Percentiles rank a stretch among this genome's conserved stretches.
phyloP scores from a whole-genome alignment of 2,797 vertebrate species.

The Synaphobranchus kaupii region DNA sequence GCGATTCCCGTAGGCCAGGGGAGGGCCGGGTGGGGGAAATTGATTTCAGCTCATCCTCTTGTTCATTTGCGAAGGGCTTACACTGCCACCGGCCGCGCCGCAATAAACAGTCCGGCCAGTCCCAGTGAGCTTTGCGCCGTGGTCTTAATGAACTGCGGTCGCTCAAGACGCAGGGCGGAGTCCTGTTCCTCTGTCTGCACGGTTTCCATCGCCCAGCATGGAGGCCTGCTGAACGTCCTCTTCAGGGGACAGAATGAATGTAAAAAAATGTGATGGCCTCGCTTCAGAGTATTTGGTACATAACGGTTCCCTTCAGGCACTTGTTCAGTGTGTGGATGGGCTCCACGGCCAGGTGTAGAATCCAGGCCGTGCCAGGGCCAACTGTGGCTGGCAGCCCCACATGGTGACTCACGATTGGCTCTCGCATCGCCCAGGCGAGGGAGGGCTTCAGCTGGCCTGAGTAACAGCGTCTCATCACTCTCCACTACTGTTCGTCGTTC shows the following conservation, averaged over 20 bases:
- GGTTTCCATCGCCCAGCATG: background rate
- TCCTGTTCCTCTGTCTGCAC: background rate
- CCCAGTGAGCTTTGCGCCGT: background rate
- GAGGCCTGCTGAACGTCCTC: background rate
- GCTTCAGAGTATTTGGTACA: background rate
- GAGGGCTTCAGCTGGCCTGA: background rate
- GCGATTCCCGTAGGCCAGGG: background rate
- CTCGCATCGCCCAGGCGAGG: background rate
- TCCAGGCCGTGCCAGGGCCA: background rate
- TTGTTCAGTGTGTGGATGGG: too few species aligned
- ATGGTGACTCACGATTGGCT: background rate
- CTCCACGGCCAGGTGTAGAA: background rate
- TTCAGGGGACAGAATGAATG: background rate
- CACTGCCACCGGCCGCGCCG: background rate
- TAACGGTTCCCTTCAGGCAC: background rate
- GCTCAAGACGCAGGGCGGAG: background rate
- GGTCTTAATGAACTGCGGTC: background rate
- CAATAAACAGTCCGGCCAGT: background rate
- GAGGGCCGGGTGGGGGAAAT: background rate
- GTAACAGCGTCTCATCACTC: background rate
- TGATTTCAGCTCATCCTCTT: background rate
- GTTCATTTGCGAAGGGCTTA: constrained; percentile 10
- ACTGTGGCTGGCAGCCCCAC: background rate
- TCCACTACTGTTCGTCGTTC: background rate
- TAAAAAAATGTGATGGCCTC: background rate